Evolutionary conservation across 2,797 vertebrate genomes (phyloP), one percentile per base, ranked within the genome.

Genomic region (Lepilemur ruficaudatus): DNA sequence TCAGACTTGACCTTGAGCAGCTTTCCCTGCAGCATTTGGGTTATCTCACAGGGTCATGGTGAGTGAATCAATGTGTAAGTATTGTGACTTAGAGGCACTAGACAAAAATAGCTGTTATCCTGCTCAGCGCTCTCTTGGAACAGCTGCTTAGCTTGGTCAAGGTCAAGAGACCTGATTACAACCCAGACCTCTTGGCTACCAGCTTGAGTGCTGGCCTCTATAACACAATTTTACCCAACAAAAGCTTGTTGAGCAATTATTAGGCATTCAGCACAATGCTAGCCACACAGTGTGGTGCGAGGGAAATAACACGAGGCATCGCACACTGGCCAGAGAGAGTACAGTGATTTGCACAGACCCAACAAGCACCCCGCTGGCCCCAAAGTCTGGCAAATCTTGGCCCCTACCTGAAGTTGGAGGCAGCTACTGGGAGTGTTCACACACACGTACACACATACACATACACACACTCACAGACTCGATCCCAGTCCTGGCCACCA

Each of bases 101-200:
- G 50, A 72, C 73, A 85, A 72, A 96, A 95, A 82, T 65, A 89
- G 41, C 82, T 89, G 20, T 8, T 61, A 57, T 46, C 17, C 65
- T 84, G 18, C 18, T 89, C 55, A 13, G 13, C 46, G 50, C 50
- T 79, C 52, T 94, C 72, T 79, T 41, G 8, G 61, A 30, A 32
- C 20, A 50, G 76, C 30, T 76, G n/a, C 52, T 73, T 61, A 67
- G 43, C 11, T 59, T 41, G 32, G 84, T 72, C 67, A 94, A 85
- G 63, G 89, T 78, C 93, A 97, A 89, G 41, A 97, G 50, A 35
- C 15, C 59, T 61, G 70, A 87, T 86, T 87, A 41, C 25, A 65
- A 20, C 10, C 25, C 59, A 95, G 41, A 81, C 59, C 59, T 93
- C 79, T 69, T 84, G 55, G 41, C 41, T 93, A n/a, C 43, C 55